Evolutionary conservation across 53 echinoderm and acorn worm species (phyloP).

Genomic region (Apostichopus leukothele): DNA sequence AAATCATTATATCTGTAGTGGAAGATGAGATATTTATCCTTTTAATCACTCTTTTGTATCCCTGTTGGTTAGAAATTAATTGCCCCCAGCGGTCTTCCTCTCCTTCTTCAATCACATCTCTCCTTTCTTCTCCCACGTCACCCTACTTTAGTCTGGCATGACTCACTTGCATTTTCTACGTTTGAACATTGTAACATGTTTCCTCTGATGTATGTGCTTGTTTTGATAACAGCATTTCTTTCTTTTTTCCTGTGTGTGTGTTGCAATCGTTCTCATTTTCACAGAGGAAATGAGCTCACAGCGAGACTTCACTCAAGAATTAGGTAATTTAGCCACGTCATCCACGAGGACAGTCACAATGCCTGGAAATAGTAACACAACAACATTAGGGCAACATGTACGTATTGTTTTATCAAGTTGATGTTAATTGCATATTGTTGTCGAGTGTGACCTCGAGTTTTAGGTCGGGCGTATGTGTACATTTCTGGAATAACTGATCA

Average conservation of each 20-base stretch:
- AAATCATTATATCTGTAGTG: too few relatives aligned
- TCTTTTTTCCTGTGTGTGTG: constrained; percentile 4
- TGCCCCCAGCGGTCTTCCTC: too few relatives aligned
- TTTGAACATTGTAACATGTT: too few relatives aligned
- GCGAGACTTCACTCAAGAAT: constrained; percentile 81
- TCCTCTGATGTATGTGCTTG: not conserved
- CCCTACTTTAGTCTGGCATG: too few relatives aligned
- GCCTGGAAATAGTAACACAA: constrained; percentile 48
- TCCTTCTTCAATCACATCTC: too few relatives aligned
- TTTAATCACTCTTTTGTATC: too few relatives aligned
- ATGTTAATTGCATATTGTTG: not conserved
- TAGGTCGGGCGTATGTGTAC: too few relatives aligned
- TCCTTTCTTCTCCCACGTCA: too few relatives aligned
- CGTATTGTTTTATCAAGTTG: not conserved
- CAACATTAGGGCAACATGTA: constrained; percentile 69
- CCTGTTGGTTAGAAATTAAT: too few relatives aligned
- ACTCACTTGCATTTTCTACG: too few relatives aligned
- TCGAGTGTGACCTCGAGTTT: not conserved
- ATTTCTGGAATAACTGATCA: too few relatives aligned
- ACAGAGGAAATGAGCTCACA: constrained; percentile 97
- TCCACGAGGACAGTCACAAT: constrained; percentile 51
- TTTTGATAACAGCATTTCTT: not conserved
- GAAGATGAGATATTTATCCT: too few relatives aligned
- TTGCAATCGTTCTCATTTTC: not conserved
- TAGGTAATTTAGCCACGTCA: constrained; percentile 48